These are phyloP conservation scores for Chloropsis cyanopogon DNA, from an alignment of 2,113 vertebrate genomes.

Conservation along the genomic window DNA sequence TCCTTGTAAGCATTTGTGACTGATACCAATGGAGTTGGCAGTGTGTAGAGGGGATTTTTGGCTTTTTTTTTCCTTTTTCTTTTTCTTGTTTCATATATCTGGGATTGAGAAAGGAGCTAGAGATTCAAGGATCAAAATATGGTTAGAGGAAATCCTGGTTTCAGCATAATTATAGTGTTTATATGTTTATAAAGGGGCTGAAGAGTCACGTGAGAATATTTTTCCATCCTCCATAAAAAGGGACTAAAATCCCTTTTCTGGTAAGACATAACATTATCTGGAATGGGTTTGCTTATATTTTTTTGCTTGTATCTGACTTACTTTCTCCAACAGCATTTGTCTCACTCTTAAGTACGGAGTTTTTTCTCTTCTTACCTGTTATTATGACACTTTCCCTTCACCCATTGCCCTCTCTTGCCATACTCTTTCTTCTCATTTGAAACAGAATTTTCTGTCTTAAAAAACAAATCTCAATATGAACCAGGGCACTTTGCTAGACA, in stretches of 20 bases:
- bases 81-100: neutral
- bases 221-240: neutral
- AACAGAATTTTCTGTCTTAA: neutral
- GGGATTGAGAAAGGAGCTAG: neutral
- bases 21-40: slow-evolving; percentile 9
- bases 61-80: accelerated
- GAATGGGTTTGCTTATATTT: neutral
- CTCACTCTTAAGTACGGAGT: neutral
- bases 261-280: neutral
- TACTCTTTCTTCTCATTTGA: neutral
- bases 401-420: neutral
- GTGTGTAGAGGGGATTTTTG: neutral
- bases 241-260: neutral
- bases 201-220: neutral
- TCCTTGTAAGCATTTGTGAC: slow-evolving; percentile 57
- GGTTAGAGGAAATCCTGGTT: neutral
- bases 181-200: neutral
- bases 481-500: neutral
- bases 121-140: neutral
- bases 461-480: neutral
- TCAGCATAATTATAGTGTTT: neutral
- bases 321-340: neutral
- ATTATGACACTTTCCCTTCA: neutral
- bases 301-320: neutral
- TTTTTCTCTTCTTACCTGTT: neutral